phyloP scores from a whole-genome alignment of 2,797 vertebrate species.

The Heterohyrax brucei region DNA sequence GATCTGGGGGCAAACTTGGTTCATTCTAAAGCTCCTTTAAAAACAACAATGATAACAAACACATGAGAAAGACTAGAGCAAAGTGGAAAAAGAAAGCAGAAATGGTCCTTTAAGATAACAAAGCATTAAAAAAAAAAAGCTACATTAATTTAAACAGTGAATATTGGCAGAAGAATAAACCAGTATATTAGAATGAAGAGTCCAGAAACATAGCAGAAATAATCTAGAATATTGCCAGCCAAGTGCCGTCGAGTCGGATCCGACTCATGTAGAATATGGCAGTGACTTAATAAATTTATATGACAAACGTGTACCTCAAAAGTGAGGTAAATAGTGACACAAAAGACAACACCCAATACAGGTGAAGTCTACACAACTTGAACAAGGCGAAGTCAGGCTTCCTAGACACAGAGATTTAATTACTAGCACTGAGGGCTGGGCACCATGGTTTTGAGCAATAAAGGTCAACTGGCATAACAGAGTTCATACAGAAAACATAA shows the following conservation, averaged over 20 bases:
- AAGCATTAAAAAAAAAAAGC: neutral
- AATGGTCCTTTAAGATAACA: neutral
- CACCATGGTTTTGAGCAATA: too few relatives aligned
- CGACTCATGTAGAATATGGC: neutral
- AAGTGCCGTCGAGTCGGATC: too few relatives aligned
- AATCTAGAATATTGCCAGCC: neutral
- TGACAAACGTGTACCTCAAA: neutral
- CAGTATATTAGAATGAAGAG: neutral
- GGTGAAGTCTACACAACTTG: too few relatives aligned
- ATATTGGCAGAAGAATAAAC: neutral
- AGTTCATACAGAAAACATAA: too few relatives aligned
- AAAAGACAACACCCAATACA: too few relatives aligned
- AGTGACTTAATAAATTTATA: neutral
- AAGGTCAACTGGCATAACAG: too few relatives aligned
- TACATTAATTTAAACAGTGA: neutral
- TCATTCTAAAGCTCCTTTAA: slow-evolving; percentile 6
- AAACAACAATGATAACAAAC: neutral
- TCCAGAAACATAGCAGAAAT: neutral
- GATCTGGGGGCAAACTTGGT: neutral
- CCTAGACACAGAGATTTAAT: too few relatives aligned
- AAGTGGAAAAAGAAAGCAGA: neutral
- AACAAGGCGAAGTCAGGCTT: too few relatives aligned
- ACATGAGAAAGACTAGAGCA: neutral
- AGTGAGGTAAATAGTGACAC: neutral
- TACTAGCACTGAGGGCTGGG: too few relatives aligned